phyloP scores from a whole-genome alignment of 2,888 invertebrate species.

The Lithophane semibrunnea region DNA sequence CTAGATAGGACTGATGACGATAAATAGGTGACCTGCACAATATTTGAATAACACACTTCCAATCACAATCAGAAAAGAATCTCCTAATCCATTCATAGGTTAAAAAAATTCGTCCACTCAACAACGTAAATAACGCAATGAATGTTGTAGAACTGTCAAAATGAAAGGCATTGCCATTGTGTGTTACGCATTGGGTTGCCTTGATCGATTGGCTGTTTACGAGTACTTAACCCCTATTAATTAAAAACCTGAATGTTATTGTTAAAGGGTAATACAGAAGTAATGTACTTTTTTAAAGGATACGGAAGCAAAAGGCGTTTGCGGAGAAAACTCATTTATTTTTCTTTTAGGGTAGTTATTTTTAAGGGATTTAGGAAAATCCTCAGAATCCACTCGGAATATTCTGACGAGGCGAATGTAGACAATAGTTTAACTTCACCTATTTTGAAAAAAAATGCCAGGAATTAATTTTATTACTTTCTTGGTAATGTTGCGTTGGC shows the following conservation, averaged over 20 bases:
- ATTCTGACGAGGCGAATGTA: background rate
- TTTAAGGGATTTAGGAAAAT: background rate
- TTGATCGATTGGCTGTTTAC: background rate
- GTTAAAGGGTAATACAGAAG: background rate
- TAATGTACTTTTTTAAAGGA: no score
- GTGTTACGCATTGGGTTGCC: background rate
- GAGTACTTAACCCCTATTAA: background rate
- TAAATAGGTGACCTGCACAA: no score
- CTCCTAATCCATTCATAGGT: no score
- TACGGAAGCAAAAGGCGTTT: constrained; percentile 28
- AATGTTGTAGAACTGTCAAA: no score
- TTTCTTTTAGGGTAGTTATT: background rate
- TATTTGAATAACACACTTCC: no score
- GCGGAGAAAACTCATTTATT: constrained; percentile 47
- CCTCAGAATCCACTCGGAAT: background rate
- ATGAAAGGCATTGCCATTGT: no score
- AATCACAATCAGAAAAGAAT: no score
- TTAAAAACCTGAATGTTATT: background rate
- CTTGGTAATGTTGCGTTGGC: background rate
- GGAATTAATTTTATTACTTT: background rate
- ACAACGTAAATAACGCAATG: no score
- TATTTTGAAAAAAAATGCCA: background rate
- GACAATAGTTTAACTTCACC: background rate
- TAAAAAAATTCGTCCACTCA: no score
- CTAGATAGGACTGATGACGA: no score